A percentile compares a stretch with the other conserved stretches of the same genome.
phyloP scores from a whole-genome alignment of 2,888 invertebrate genomes.

The Cryptocheilus praepositus region DNA sequence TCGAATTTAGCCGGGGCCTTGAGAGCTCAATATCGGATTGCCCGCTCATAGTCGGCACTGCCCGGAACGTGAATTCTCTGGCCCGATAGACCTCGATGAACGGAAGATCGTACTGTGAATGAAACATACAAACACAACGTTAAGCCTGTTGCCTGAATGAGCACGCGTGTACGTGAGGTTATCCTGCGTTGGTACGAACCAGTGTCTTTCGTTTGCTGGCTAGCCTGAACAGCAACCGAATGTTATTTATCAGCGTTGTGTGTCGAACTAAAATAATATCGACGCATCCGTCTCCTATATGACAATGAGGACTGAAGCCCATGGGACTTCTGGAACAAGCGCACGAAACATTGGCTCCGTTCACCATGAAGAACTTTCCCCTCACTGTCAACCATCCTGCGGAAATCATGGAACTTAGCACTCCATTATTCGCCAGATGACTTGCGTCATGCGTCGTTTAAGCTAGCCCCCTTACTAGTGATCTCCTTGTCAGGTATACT shows the following conservation, averaged over 20 bases:
- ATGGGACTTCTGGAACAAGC: constrained; percentile 84
- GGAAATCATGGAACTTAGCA: neutral
- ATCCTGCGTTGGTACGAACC: constrained; percentile 70
- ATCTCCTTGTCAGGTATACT: constrained; percentile 64
- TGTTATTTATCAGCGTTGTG: constrained; percentile 83
- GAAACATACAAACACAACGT: neutral
- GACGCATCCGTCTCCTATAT: constrained; percentile 87
- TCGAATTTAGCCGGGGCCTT: constrained; percentile 63
- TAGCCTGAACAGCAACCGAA: constrained; percentile 81
- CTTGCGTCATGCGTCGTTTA: no score
- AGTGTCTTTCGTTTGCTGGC: constrained; percentile 80
- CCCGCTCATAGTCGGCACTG: constrained; percentile 67
- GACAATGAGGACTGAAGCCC: constrained; percentile 86
- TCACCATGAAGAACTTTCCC: constrained; percentile 86
- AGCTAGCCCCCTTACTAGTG: constrained; percentile 57
- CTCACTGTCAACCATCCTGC: constrained; percentile 79
- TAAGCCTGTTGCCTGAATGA: neutral
- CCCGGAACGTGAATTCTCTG: constrained; percentile 82
- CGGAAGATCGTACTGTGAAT: constrained; percentile 80
- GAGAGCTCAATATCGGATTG: constrained; percentile 56
- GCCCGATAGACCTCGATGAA: constrained; percentile 86
- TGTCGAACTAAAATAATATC: constrained; percentile 86
- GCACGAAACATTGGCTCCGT: constrained; percentile 86
- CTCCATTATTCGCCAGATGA: no score
- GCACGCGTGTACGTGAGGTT: no score